A percentile compares a stretch with the other conserved stretches of the same genome.
Evolutionary conservation across 2,797 vertebrate genomes (phyloP).

Genomic region (Syngnathus rostellatus): DNA sequence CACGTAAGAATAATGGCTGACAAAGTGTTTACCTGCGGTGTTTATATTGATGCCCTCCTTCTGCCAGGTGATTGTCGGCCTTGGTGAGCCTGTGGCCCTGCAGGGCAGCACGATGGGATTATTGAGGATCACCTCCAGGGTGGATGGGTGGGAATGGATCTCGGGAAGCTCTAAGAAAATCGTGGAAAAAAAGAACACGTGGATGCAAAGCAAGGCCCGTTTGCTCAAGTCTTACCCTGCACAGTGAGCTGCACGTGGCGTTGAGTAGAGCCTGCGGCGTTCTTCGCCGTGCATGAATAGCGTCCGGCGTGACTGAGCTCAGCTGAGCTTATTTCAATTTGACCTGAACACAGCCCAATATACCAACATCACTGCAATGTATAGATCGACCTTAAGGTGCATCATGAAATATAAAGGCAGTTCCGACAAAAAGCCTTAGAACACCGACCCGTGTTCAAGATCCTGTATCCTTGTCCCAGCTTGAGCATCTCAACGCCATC

Average conservation of each 20-base stretch:
- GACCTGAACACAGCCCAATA: slow-evolving; percentile 61
- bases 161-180: slow-evolving; percentile 75
- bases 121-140: slow-evolving; percentile 81
- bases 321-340: slow-evolving; percentile 77
- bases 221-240: slow-evolving; percentile 70
- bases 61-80: slow-evolving; percentile 88
- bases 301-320: slow-evolving; percentile 78
- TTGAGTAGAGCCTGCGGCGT: slow-evolving; percentile 82
- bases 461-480: slow-evolving; percentile 74
- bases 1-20: not conserved
- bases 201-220: not conserved
- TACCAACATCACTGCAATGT: not conserved
- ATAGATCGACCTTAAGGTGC: too few relatives aligned
- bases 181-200: not conserved
- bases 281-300: slow-evolving; percentile 80
- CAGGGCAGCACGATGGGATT: slow-evolving; percentile 83
- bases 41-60: slow-evolving; percentile 88
- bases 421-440: not conserved
- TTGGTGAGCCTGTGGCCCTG: slow-evolving; percentile 78
- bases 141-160: slow-evolving; percentile 75
- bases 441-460: slow-evolving; percentile 80
- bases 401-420: not conserved
- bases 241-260: slow-evolving; percentile 79
- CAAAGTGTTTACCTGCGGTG: slow-evolving; percentile 63
- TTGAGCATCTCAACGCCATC: slow-evolving; percentile 75